A percentile compares a stretch with the other conserved stretches of the same genome.
Conservation (phyloP, 1,140 invertebrate species). For the Drosophila saltans region DNA sequence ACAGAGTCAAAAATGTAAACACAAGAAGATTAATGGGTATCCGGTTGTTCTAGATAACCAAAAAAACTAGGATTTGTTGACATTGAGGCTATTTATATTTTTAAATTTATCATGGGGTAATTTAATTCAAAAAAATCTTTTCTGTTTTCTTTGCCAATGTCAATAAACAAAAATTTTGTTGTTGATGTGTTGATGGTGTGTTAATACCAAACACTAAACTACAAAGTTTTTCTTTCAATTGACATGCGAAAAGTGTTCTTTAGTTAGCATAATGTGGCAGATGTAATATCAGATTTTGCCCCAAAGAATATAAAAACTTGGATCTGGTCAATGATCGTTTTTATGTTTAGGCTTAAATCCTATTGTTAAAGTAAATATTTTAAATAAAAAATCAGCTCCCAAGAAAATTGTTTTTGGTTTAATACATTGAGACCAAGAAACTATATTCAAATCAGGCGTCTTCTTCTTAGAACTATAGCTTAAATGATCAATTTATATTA, state of each 20-base stretch:
- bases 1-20: neutral
- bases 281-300: too few relatives aligned
- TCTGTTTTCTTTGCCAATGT: constrained; percentile 6
- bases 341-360: too few relatives aligned
- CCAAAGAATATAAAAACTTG: too few relatives aligned
- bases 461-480: too few relatives aligned
- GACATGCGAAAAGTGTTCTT: neutral
- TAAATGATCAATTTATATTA: too few relatives aligned
- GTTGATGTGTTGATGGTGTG: constrained; percentile 3
- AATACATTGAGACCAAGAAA: too few relatives aligned
- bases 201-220: neutral
- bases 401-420: too few relatives aligned
- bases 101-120: constrained; percentile 2
- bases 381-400: too few relatives aligned
- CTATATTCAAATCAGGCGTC: too few relatives aligned
- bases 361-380: too few relatives aligned
- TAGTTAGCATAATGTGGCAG: too few relatives aligned
- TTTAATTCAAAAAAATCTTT: neutral
- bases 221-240: neutral
- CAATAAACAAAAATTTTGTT: constrained; percentile 2
- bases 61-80: neutral
- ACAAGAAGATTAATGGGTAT: neutral
- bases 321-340: too few relatives aligned
- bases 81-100: neutral
- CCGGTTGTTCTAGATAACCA: neutral